phyloP scores from a whole-genome alignment of 2,113 vertebrate genomes.

The Callopanchax toddi region DNA sequence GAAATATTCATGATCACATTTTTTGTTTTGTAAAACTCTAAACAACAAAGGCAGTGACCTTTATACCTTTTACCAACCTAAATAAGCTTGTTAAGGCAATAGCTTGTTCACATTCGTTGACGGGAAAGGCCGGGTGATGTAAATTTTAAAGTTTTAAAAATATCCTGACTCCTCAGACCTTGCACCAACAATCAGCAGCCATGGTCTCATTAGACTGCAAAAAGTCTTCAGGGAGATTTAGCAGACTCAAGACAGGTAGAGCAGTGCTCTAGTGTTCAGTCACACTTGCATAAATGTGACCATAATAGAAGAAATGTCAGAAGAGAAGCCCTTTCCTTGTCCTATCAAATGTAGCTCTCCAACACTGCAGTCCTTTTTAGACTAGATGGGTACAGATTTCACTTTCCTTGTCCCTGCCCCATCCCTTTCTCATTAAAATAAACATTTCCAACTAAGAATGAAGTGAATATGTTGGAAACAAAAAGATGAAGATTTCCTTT shows the following conservation, averaged over 20 bases:
- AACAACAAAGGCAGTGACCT: not conserved
- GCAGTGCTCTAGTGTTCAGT: not conserved
- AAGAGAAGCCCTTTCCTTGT: not conserved
- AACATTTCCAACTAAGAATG: not conserved
- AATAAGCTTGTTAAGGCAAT: not conserved
- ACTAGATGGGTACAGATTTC: too few species aligned
- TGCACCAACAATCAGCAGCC: not conserved
- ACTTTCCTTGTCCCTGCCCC: too few species aligned
- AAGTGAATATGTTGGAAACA: not conserved
- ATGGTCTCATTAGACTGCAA: not conserved
- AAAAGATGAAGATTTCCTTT: too few species aligned
- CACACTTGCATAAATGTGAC: not conserved
- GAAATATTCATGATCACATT: not conserved
- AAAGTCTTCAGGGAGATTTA: not conserved
- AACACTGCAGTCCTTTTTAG: too few species aligned
- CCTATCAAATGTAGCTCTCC: not conserved
- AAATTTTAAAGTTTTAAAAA: slow-evolving; percentile 4
- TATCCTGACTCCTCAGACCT: not conserved
- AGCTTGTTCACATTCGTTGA: not conserved
- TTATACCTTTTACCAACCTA: not conserved
- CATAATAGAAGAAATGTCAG: not conserved
- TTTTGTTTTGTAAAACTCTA: not conserved
- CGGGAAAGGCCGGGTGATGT: slow-evolving; percentile 1
- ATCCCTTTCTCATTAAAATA: too few species aligned
- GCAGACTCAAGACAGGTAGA: not conserved